Percentiles rank a stretch among this genome's conserved stretches.
Evolutionary conservation across 2,113 vertebrate species (phyloP).

Genomic region (Odontophorus gujanensis): DNA sequence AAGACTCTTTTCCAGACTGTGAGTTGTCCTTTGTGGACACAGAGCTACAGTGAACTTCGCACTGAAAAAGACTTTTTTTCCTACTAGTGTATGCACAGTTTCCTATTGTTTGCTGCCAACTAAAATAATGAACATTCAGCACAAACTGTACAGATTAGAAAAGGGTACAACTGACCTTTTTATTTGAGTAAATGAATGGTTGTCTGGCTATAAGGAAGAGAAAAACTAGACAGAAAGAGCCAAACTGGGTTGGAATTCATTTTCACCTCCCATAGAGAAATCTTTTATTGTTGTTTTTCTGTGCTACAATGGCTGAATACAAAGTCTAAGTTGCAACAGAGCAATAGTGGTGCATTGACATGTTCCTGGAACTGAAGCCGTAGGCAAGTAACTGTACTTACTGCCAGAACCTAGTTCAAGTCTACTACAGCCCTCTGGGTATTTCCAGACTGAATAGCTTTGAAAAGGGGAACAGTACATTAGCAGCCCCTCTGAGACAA

Average conservation of each 20-base stretch:
- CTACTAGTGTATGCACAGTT: not conserved
- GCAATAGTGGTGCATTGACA: not conserved
- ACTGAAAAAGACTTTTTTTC: not conserved
- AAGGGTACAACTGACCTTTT: conserved; percentile 32
- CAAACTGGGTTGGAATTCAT: conserved; percentile 23
- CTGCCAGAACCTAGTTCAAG: not conserved
- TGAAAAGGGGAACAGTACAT: conserved; percentile 15
- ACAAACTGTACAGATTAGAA: conserved; percentile 34
- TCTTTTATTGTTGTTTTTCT: conserved; percentile 40
- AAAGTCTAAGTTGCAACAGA: conserved; percentile 26
- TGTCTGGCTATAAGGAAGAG: conserved; percentile 33
- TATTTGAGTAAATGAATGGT: conserved; percentile 33
- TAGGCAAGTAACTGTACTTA: not conserved
- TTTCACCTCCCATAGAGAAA: conserved; percentile 40
- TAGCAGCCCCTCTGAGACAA: conserved; percentile 47
- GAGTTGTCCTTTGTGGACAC: not conserved
- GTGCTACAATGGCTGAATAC: not conserved
- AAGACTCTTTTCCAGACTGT: not conserved
- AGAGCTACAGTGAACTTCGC: not conserved
- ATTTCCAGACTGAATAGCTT: conserved; percentile 38
- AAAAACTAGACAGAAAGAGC: conserved; percentile 3
- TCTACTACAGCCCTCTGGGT: conserved; percentile 3
- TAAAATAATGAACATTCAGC: conserved; percentile 71
- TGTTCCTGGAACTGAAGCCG: not conserved
- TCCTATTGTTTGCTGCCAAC: conserved; percentile 17